phyloP scores from a whole-genome alignment of 2,888 invertebrate genomes.

The Clunio marinus region DNA sequence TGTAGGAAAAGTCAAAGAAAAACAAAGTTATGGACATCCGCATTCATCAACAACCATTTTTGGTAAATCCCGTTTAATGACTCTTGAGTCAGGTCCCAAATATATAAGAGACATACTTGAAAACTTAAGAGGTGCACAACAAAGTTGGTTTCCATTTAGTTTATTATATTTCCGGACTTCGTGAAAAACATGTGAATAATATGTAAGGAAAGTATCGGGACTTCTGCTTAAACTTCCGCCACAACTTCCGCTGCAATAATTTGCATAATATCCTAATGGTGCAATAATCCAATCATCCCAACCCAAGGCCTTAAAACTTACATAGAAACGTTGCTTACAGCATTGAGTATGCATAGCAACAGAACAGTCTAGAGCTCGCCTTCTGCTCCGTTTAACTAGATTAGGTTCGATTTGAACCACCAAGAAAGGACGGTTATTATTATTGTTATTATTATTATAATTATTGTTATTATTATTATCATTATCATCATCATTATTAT shows the following conservation, averaged over 20 bases:
- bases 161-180: constrained; percentile 71
- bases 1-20: no score
- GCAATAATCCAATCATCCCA: constrained; percentile 96
- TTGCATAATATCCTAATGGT: constrained; percentile 86
- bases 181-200: constrained; percentile 87
- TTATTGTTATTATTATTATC: constrained; percentile 49
- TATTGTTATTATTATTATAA: not conserved
- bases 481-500: constrained; percentile 47
- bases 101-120: constrained; percentile 90
- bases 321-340: constrained; percentile 85
- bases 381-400: constrained; percentile 64
- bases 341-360: constrained; percentile 68
- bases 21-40: constrained; percentile 73
- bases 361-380: constrained; percentile 80
- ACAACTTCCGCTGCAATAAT: constrained; percentile 90
- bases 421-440: constrained; percentile 69
- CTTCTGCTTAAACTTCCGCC: constrained; percentile 64
- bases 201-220: constrained; percentile 77
- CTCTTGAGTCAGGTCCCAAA: constrained; percentile 79
- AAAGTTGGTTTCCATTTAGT: constrained; percentile 76
- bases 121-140: constrained; percentile 88
- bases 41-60: constrained; percentile 96
- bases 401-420: constrained; percentile 73
- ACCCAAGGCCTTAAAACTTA: constrained; percentile 83
- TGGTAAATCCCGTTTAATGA: constrained; percentile 88